Percentiles rank a stretch among this genome's conserved stretches.
phyloP scores from a whole-genome alignment of 2,113 vertebrate genomes.

The Micronycteris hirsuta region DNA sequence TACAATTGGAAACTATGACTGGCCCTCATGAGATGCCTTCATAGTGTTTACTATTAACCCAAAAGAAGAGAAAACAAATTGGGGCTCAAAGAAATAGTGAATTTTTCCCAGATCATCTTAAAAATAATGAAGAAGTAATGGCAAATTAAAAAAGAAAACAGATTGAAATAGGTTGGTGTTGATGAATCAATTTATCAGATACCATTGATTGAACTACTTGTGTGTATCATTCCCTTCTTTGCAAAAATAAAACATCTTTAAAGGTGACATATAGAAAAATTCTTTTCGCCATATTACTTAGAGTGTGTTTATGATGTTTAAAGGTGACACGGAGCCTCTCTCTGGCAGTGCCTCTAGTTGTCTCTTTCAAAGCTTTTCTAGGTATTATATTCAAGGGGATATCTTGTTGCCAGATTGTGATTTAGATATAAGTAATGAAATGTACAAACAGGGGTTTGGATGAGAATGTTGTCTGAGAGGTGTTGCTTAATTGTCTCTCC shows the following conservation, averaged over 20 bases:
- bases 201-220: not conserved
- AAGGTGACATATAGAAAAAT: not conserved
- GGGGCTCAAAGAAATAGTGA: not conserved
- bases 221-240: not conserved
- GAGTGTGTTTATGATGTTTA: not conserved
- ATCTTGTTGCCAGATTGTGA: not conserved
- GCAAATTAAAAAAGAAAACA: not conserved
- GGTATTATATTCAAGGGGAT: too few species aligned
- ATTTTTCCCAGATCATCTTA: not conserved
- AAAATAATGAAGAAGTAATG: not conserved
- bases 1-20: not conserved
- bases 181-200: not conserved
- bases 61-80: not conserved
- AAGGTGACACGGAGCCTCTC: not conserved
- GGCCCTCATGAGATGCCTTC: not conserved
- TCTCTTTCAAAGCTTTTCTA: not conserved
- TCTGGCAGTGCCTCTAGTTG: not conserved
- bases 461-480: not conserved
- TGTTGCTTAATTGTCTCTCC: not conserved
- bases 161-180: not conserved
- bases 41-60: not conserved
- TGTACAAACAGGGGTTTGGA: not conserved
- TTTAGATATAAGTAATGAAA: not conserved
- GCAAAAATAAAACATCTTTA: not conserved
- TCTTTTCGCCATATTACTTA: not conserved